phyloP scores from a whole-genome alignment of 23 tunicate species.

The Halocynthia roretzi region DNA sequence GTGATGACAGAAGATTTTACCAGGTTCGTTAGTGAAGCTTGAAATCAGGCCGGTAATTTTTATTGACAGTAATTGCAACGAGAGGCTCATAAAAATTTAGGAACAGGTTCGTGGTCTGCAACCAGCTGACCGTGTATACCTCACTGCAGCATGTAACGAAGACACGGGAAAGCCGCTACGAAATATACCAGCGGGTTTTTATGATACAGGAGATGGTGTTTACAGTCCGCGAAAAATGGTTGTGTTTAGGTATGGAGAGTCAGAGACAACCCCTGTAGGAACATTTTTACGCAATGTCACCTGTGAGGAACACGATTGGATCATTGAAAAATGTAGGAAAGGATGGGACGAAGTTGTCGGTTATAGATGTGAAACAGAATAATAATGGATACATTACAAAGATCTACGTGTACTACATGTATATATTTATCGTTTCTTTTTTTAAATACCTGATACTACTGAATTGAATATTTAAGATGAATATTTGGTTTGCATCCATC shows the following conservation, averaged over 20 bases:
- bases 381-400: background rate
- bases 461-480: too few species aligned
- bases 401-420: background rate
- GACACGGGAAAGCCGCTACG: conserved; percentile 37
- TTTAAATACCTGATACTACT: background rate
- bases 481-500: too few species aligned
- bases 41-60: too few species aligned
- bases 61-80: too few species aligned
- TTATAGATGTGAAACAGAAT: conserved; percentile 15
- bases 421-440: background rate
- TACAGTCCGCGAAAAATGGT: conserved; percentile 28
- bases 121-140: conserved; percentile 34
- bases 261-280: conserved; percentile 1
- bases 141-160: conserved; percentile 22
- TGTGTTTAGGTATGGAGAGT: conserved; percentile 27
- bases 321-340: conserved; percentile 36
- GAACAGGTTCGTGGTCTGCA: conserved; percentile 50
- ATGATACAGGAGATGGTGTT: conserved; percentile 62
- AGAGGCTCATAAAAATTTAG: conserved; percentile 3
- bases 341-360: conserved; percentile 63
- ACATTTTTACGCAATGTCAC: conserved; percentile 50
- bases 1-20: conserved; percentile 57
- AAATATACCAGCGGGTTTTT: conserved; percentile 41
- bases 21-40: conserved; percentile 7
- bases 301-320: conserved; percentile 62